Evolutionary conservation across 2,797 vertebrate genomes (phyloP), one percentile per base, ranked within the genome.

Genomic region (Vipera ursinii): DNA sequence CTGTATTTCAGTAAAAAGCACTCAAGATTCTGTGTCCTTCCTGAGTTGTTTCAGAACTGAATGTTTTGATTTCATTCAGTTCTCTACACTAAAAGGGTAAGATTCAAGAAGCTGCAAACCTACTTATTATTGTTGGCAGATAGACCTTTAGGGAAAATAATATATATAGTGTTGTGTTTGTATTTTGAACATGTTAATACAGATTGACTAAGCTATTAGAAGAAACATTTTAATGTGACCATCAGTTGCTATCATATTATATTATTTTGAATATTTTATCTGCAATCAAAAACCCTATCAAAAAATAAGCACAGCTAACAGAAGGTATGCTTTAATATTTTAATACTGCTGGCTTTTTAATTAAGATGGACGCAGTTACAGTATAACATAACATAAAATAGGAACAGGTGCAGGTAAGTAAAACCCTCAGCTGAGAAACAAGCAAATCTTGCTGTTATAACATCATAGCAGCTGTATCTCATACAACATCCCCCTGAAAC

Each of bases 61-160:
- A 17, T 59, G 69, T 86, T 92, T 91, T 90, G 38, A 92, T 5
- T 59, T 32, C 12, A n/a, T 15, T 65, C n/a, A 57, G 17, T 92
- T 94, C 92, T 24, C 55, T 0, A 0, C n/a, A 85, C 60, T 0
- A 78, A 89, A 73, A 55, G 24, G 89, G 10, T 86, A 93, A 91
- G 92, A 89, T 92, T 93, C 89, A 95, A 90, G 88, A 95, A 69
- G 56, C 48, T 51, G 91, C 59, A 38, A 82, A 14, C 3, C 91
- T 87, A 93, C 28, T 92, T 57, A 92, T 0, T 0, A 14, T 12
- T 28, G 32, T 9, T 53, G 90, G 60, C 82, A 95, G 86, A 1
- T 38, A 65, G 6, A 88, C 61, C 90, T 63, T 88, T 53, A 86
- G 59, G 92, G 59, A 82, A 96, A 95, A 82, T 92, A 93, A 28